Percentiles rank a stretch among this genome's conserved stretches.
Evolutionary conservation across 2,113 vertebrate genomes (phyloP).

Genomic region (Istiophorus platypterus): DNA sequence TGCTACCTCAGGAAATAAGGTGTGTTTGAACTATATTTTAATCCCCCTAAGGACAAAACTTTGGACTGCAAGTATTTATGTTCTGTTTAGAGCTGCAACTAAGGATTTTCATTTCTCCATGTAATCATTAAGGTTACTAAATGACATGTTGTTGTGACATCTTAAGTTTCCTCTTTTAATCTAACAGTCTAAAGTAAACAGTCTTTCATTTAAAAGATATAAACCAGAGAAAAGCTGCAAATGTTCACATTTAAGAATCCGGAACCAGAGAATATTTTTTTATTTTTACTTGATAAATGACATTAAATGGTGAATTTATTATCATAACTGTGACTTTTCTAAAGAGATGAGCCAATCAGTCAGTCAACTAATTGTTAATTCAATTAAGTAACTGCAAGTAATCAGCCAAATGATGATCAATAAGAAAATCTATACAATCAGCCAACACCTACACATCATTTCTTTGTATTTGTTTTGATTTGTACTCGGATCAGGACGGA

Average conservation of each 20-base stretch:
- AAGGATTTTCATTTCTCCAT: background rate
- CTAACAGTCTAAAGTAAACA: too few species aligned
- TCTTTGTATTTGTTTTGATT: background rate
- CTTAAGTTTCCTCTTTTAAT: background rate
- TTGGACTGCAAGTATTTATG: background rate
- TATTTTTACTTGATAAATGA: background rate
- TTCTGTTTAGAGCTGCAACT: background rate
- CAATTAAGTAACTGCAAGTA: background rate
- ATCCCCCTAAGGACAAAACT: background rate
- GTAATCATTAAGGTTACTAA: too few species aligned
- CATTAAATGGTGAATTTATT: background rate
- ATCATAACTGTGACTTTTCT: background rate
- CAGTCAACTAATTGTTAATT: background rate
- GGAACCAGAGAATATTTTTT: background rate
- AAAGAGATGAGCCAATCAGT: background rate
- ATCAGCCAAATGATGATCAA: background rate
- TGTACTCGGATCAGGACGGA: slow-evolving; percentile 48
- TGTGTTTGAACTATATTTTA: slow-evolving; percentile 1
- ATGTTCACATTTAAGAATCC: background rate
- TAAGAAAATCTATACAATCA: too few species aligned
- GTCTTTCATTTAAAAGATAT: too few species aligned
- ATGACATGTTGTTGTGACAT: too few species aligned
- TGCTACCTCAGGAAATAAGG: slow-evolving; percentile 62
- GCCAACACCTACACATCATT: background rate
- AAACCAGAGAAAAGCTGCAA: too few species aligned